phyloP scores from a whole-genome alignment of 1,140 invertebrate genomes.

The Drosophila suzukii region DNA sequence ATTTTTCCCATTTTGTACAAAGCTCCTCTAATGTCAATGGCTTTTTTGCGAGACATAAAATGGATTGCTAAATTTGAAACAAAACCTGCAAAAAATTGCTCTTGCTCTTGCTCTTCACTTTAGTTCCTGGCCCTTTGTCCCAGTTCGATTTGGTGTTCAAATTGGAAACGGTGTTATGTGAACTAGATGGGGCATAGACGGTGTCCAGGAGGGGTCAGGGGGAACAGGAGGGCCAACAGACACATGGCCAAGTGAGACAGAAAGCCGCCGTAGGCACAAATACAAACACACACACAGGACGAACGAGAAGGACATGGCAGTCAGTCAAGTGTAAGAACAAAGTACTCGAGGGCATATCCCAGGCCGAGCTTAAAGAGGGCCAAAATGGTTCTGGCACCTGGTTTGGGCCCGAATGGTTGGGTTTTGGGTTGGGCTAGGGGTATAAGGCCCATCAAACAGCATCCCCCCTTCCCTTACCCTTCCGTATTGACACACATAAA shows the following conservation, averaged over 20 bases:
- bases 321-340: conserved; percentile 78
- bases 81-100: conserved; percentile 31
- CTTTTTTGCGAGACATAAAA: conserved; percentile 36
- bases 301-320: conserved; percentile 33
- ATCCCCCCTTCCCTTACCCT: background rate
- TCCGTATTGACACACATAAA: conserved; percentile 66
- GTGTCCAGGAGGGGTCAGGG: background rate
- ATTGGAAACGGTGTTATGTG: conserved; percentile 77
- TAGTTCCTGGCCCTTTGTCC: conserved; percentile 59
- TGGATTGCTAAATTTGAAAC: conserved; percentile 40
- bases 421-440: background rate
- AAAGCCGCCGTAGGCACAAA: conserved; percentile 30
- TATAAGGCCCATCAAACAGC: conserved; percentile 1
- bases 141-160: conserved; percentile 70
- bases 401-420: background rate
- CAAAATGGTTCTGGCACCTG: conserved; percentile 44
- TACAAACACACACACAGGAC: conserved; percentile 18
- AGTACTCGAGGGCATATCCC: conserved; percentile 54
- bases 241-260: conserved; percentile 29
- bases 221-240: background rate
- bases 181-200: conserved; percentile 54
- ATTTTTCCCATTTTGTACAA: conserved; percentile 21
- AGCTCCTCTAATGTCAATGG: conserved; percentile 15
- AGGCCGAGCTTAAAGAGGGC: conserved; percentile 23
- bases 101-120: conserved; percentile 59